phyloP scores from a whole-genome alignment of 2,888 invertebrate genomes.

The Gryllus longicercus region DNA sequence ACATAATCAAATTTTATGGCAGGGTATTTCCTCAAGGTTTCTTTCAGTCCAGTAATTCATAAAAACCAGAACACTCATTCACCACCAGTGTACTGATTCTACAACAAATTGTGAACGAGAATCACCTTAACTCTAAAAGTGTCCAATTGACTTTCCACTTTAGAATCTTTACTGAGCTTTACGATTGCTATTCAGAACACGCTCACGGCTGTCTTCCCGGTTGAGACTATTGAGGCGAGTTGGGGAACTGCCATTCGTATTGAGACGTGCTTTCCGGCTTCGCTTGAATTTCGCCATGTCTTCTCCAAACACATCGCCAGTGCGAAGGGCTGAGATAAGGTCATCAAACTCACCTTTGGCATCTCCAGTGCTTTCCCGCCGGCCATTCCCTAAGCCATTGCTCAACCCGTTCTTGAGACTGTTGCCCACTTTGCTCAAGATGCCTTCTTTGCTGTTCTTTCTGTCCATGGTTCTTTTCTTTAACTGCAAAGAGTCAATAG shows the following conservation, averaged over 20 bases:
- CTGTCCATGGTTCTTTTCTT: slow-evolving; percentile 85
- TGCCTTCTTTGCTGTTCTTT: slow-evolving; percentile 74
- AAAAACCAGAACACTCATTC: too few species aligned
- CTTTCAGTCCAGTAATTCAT: too few species aligned
- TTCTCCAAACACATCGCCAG: slow-evolving; percentile 93
- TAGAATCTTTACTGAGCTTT: slow-evolving; percentile 26
- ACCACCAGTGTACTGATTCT: too few species aligned
- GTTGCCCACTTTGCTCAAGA: slow-evolving; percentile 68
- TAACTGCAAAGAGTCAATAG: slow-evolving; percentile 49
- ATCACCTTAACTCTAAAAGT: too few species aligned
- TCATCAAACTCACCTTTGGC: slow-evolving; percentile 93
- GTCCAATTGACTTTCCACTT: not conserved
- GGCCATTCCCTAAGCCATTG: slow-evolving; percentile 47
- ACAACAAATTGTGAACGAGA: too few species aligned
- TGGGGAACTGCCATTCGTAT: slow-evolving; percentile 55
- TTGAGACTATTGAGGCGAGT: slow-evolving; percentile 60
- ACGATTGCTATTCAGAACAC: slow-evolving; percentile 42
- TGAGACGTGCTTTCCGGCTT: slow-evolving; percentile 63
- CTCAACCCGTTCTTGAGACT: slow-evolving; percentile 60
- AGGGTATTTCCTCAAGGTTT: too few species aligned
- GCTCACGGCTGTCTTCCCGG: slow-evolving; percentile 66
- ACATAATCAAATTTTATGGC: not conserved
- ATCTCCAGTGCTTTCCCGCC: slow-evolving; percentile 44
- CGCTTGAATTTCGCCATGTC: slow-evolving; percentile 90
- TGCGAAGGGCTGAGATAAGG: slow-evolving; percentile 87